Evolutionary conservation across 2,797 vertebrate species (phyloP).

Genomic region (Periophthalmus magnuspinnatus): DNA sequence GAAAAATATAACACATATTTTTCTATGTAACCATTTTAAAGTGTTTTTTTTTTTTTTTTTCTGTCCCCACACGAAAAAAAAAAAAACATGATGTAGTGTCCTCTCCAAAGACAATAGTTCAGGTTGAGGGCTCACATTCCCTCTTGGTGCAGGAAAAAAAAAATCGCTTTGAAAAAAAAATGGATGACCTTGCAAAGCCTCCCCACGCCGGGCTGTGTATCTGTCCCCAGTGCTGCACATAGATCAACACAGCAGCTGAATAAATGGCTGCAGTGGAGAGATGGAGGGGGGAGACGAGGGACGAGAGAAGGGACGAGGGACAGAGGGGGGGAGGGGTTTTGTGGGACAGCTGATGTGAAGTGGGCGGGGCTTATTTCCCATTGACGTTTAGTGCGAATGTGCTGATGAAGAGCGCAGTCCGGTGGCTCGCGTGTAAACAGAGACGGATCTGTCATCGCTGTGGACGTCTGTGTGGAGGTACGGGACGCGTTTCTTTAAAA

Average conservation of each 20-base stretch:
- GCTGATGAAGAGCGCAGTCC: conserved; percentile 71
- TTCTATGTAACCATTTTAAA: too few species aligned
- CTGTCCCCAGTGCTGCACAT: conserved; percentile 42
- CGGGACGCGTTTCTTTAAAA: conserved; percentile 33
- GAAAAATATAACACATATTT: too few species aligned
- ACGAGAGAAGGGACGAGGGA: conserved; percentile 2
- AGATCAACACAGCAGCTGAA: conserved; percentile 65
- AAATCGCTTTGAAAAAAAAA: conserved; percentile 16
- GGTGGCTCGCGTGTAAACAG: conserved; percentile 7
- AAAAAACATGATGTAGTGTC: conserved; percentile 12
- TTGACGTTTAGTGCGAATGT: conserved; percentile 65
- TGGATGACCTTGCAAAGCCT: conserved; percentile 67
- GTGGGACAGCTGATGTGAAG: conserved; percentile 34
- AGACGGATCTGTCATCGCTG: conserved; percentile 16
- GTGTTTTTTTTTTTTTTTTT: too few species aligned
- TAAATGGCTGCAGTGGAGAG: conserved; percentile 47
- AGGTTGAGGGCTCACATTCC: conserved; percentile 52
- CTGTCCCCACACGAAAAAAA: too few species aligned
- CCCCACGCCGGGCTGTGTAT: conserved; percentile 37
- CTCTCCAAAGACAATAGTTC: conserved; percentile 15
- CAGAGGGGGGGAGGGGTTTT: background rate
- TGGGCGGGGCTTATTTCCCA: conserved; percentile 67
- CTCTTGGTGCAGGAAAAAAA: conserved; percentile 18
- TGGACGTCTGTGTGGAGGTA: conserved; percentile 53
- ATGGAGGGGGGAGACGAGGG: conserved; percentile 18